Percentiles rank a stretch among this genome's conserved stretches.
These are phyloP conservation scores for Pyrrhia umbra DNA, from an alignment of 2,888 invertebrate species.

Conservation along the genomic window DNA sequence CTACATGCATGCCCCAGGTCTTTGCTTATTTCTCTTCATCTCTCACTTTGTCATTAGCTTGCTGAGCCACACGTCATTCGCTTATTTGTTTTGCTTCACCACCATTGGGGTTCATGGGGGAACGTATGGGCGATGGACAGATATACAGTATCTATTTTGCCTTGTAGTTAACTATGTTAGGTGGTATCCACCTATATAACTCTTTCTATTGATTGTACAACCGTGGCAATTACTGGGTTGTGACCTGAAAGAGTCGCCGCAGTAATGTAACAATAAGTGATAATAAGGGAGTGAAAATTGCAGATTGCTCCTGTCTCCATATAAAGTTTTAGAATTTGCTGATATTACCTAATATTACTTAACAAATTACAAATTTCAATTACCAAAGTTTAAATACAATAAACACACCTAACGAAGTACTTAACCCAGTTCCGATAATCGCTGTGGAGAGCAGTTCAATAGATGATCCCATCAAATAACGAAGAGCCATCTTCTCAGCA, in stretches of 20 bases:
- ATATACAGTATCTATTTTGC: no score
- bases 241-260: background rate
- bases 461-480: background rate
- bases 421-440: background rate
- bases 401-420: background rate
- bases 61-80: slow-evolving; percentile 21
- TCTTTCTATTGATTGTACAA: background rate
- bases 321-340: no score
- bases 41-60: slow-evolving; percentile 34
- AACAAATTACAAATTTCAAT: background rate
- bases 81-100: slow-evolving; percentile 40
- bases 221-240: slow-evolving; percentile 6
- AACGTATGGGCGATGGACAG: background rate
- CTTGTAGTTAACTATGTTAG: background rate
- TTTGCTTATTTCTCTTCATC: slow-evolving; percentile 82
- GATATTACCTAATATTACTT: no score
- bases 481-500: slow-evolving; percentile 55
- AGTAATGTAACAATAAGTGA: no score
- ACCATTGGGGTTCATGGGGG: slow-evolving; percentile 18
- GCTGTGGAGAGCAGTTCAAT: background rate
- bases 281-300: no score
- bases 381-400: background rate
- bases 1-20: slow-evolving; percentile 90
- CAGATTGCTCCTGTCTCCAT: no score
- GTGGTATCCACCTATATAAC: no score